Conservation (phyloP, 2,797 vertebrate species). For the Sebastes elongatus region DNA sequence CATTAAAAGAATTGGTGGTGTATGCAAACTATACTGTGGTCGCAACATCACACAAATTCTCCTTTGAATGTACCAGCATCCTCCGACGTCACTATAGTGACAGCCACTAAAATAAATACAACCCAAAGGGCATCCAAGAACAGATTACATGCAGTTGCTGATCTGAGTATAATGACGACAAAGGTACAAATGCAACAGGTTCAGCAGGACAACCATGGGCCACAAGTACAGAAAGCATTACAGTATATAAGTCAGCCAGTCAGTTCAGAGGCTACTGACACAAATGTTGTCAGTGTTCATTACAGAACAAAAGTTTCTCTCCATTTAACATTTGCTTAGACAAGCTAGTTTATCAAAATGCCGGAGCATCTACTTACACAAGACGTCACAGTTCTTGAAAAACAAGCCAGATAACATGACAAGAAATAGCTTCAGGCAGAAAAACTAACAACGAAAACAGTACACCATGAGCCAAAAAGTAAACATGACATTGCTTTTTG, state of each 20-base stretch:
- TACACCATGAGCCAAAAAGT: neutral
- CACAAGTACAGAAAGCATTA: neutral
- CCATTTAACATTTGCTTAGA: neutral
- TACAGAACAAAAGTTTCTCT: neutral
- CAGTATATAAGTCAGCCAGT: neutral
- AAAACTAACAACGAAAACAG: neutral
- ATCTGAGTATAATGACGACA: neutral
- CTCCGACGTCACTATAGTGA: neutral
- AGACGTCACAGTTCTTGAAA: neutral
- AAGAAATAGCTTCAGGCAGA: neutral
- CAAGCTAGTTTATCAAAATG: neutral
- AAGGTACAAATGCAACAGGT: neutral
- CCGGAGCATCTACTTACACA: neutral
- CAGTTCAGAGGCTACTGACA: neutral
- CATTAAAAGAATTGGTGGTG: too few species aligned
- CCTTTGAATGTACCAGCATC: neutral
- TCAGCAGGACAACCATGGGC: neutral
- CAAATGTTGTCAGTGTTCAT: neutral
- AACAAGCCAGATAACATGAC: neutral
- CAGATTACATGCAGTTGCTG: slow-evolving; percentile 10
- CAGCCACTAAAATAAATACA: slow-evolving; percentile 24
- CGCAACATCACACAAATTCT: neutral
- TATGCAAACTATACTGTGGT: neutral
- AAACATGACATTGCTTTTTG: neutral
- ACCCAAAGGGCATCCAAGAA: neutral